Percentiles rank a stretch among this genome's conserved stretches.
Conservation (phyloP, 2,113 vertebrate genomes). For the Naja naja region DNA sequence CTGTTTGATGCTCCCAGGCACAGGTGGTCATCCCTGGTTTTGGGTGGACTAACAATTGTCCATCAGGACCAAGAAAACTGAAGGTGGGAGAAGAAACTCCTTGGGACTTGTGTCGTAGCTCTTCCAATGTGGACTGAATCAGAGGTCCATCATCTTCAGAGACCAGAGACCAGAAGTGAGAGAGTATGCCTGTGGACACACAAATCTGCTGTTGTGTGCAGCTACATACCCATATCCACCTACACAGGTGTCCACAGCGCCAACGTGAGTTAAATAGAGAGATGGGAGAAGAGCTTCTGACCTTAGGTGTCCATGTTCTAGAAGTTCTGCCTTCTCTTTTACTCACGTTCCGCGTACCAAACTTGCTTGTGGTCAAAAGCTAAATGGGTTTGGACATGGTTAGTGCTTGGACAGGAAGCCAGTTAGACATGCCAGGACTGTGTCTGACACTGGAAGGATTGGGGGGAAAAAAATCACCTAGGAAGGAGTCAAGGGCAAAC, state of each 20-base stretch:
- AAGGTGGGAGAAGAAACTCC: neutral
- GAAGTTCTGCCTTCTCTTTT: too few species aligned
- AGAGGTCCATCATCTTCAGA: neutral
- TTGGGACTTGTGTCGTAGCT: neutral
- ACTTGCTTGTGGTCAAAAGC: too few species aligned
- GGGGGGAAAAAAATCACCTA: neutral
- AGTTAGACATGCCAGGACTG: too few species aligned
- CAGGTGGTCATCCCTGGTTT: neutral
- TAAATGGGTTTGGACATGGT: neutral
- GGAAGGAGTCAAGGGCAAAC: neutral
- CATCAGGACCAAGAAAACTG: neutral
- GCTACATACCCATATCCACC: neutral
- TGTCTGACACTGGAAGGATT: neutral
- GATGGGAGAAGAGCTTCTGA: neutral
- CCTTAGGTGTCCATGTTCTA: too few species aligned
- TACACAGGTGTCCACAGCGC: neutral
- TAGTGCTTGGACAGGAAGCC: too few species aligned
- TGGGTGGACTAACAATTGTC: neutral
- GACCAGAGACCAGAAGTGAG: neutral
- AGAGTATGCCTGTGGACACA: neutral
- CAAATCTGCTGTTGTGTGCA: neutral
- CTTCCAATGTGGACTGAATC: neutral
- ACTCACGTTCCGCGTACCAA: too few species aligned
- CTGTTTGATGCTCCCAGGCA: neutral
- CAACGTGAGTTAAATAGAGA: neutral